Evolutionary conservation across 2,888 invertebrate species (phyloP).

Genomic region (Tanytarsus gracilentus): DNA sequence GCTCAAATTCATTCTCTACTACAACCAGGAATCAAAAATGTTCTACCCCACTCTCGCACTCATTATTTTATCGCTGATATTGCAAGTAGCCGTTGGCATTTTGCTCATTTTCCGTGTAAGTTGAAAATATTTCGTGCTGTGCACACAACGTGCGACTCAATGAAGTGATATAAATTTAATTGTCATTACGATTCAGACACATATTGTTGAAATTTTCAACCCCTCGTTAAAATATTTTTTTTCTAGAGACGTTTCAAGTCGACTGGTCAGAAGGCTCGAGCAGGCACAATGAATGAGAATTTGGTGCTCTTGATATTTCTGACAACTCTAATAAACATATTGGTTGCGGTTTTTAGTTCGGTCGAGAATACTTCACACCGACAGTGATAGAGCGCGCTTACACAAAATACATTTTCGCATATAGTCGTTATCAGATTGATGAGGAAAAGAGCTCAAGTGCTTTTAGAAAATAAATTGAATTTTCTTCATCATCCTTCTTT

Average conservation of each 20-base stretch:
- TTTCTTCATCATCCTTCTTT: not conserved
- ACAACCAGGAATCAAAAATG: conserved; percentile 6
- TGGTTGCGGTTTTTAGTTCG: conserved; percentile 11
- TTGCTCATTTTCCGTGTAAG: conserved; percentile 23
- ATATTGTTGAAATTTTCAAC: not conserved
- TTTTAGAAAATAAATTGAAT: conserved; percentile 15
- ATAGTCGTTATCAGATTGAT: conserved; percentile 5
- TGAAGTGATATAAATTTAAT: conserved; percentile 2
- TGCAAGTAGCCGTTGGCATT: conserved; percentile 22
- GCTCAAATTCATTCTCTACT: conserved; percentile 23
- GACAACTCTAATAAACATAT: conserved; percentile 14
- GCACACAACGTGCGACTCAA: not conserved
- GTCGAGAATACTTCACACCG: not conserved
- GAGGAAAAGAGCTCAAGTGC: not conserved
- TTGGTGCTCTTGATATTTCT: conserved; percentile 21
- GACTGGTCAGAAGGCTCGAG: conserved; percentile 3
- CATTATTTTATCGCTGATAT: conserved; percentile 14
- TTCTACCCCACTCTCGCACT: conserved; percentile 12
- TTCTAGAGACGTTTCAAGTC: conserved; percentile 24
- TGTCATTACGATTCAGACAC: not conserved
- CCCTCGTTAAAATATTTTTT: not conserved
- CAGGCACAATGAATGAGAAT: conserved; percentile 12
- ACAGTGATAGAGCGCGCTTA: not conserved
- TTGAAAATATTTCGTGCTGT: not conserved
- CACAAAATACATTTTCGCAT: too few species aligned